phyloP scores from a whole-genome alignment of 2,113 vertebrate genomes.

The Cephalophus harveyi region DNA sequence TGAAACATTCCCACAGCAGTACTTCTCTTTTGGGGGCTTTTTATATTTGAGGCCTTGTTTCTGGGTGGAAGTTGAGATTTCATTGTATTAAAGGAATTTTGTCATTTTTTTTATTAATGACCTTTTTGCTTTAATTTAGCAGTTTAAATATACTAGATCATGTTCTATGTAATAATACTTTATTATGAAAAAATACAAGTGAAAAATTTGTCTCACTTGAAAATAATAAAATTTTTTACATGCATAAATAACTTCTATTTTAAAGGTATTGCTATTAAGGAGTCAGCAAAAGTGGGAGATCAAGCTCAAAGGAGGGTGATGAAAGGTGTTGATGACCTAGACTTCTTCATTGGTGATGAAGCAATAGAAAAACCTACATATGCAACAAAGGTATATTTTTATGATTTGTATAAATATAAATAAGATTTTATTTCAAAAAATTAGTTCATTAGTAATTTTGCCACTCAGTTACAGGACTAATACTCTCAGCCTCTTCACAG shows the following conservation, averaged over 20 bases:
- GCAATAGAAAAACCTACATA: constrained; percentile 98
- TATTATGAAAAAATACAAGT: background rate
- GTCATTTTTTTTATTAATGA: background rate
- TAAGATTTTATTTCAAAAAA: constrained; percentile 7
- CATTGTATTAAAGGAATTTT: constrained; percentile 32
- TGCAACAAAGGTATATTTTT: constrained; percentile 91
- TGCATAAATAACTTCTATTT: constrained; percentile 61
- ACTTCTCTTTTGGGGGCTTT: background rate
- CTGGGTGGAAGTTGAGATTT: background rate
- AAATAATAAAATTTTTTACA: constrained; percentile 30
- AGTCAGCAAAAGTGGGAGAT: constrained; percentile 97
- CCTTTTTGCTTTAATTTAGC: background rate
- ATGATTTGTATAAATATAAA: background rate
- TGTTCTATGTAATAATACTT: constrained; percentile 35
- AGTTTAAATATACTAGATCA: background rate
- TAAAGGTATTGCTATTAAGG: constrained; percentile 98
- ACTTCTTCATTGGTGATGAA: constrained; percentile 99
- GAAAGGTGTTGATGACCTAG: constrained; percentile 98
- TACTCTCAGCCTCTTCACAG: background rate
- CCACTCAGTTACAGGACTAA: background rate
- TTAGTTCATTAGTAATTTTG: background rate
- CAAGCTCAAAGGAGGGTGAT: constrained; percentile 97
- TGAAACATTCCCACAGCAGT: background rate
- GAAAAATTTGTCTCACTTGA: background rate
- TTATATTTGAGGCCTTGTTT: background rate